phyloP scores from a whole-genome alignment of 2,888 invertebrate species.

The Macropis europaea region DNA sequence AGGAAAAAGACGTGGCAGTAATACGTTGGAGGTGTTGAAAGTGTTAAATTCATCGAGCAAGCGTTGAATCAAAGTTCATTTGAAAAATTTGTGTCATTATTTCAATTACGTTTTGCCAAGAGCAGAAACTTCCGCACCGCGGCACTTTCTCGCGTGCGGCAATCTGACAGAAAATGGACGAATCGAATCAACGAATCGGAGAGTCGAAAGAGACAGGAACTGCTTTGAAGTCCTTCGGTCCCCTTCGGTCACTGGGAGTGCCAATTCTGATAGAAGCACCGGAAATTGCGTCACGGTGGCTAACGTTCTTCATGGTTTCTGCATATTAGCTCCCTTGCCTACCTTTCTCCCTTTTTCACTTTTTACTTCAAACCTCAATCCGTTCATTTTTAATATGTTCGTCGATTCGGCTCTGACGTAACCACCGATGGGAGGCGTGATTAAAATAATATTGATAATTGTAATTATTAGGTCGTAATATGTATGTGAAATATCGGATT shows the following conservation, averaged over 20 bases:
- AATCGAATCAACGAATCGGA: conserved; percentile 29
- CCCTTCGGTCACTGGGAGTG: conserved; percentile 63
- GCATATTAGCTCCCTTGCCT: conserved; percentile 43
- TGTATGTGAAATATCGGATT: no score
- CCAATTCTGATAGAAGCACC: conserved; percentile 65
- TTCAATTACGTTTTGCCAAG: neutral
- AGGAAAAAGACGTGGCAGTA: no score
- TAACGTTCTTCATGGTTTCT: conserved; percentile 55
- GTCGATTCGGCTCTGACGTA: neutral
- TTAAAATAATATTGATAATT: neutral
- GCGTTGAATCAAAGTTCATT: neutral
- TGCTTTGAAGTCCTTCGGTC: conserved; percentile 45
- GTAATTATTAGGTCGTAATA: no score
- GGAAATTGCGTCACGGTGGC: conserved; percentile 68
- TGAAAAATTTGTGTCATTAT: neutral
- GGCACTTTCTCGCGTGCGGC: neutral
- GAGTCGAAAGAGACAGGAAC: conserved; percentile 21
- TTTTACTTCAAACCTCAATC: neutral
- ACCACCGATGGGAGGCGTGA: neutral
- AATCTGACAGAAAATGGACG: conserved; percentile 29
- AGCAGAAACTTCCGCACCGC: neutral
- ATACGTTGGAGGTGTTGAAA: neutral
- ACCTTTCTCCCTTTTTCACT: neutral
- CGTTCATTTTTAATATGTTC: conserved; percentile 9
- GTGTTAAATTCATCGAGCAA: neutral